Base-by-base conservation (phyloP, 2,797 vertebrate genomes). In the Geotrypetes seraphini region DNA sequence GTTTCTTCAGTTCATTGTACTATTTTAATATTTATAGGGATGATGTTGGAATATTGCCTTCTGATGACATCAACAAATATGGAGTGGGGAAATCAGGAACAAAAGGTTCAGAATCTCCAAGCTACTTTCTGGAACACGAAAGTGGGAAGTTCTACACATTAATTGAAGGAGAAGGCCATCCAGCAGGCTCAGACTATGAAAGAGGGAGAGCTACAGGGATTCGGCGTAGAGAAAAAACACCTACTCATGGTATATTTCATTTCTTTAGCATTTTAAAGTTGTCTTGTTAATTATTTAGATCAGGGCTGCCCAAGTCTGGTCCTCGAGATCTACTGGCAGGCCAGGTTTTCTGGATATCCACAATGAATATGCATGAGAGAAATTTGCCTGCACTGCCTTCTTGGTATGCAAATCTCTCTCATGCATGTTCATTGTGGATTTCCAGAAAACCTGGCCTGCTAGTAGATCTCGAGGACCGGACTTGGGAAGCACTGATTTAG, bases 11-110 rank as follows among this genome's bases (percentile, higher is more conserved):
- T n/a, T n/a, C n/a, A n/a, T n/a, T n/a, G n/a, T n/a, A n/a, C n/a
- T n/a, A n/a, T n/a, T 19, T 12, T 25, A 5, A 19, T 22, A 3
- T 8, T 23, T 15, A 20, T 47, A 92, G 90, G 66, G 89, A 91
- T 45, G 90, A 91, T 57, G 63, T 91, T 36, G 88, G 87, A 32
- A 65, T 90, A 10, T 79, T 91, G 77, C 88, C 89, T n/a, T 92
- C 86, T 3, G 87, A 92, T 10, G 91, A 95, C 57, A 86, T 92
- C 63, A 85, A 78, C 58, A 89, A 90, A 45, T 93, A 89, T 52
- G 85, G 78, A 4, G 64, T 85, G 35, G 72, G 79, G 29, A 88
- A 89, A 57, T 58, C 85, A 1, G 81, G 73, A 23, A 85, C 89
- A 34, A 89, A 90, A 52, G 83, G 87, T 25, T 88, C 87, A 1